Conservation (phyloP, 2,113 vertebrate genomes). For the Tachysurus vachellii region DNA sequence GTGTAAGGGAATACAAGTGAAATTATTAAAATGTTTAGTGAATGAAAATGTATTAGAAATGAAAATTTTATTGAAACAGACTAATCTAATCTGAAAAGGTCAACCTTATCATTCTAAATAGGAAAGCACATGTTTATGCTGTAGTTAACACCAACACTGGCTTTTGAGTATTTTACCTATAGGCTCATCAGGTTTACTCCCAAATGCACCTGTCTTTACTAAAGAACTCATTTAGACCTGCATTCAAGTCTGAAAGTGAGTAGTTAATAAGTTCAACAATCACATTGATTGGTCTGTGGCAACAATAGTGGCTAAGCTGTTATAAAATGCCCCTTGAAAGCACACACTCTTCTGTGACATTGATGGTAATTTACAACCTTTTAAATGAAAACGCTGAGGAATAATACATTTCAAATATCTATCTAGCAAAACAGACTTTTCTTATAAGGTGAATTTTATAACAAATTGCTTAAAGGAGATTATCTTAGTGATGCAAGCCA, state of each 20-base stretch:
- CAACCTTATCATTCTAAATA: background rate
- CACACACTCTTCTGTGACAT: background rate
- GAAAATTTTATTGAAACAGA: background rate
- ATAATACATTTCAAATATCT: constrained; percentile 2
- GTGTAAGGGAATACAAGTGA: background rate
- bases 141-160: background rate
- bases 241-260: background rate
- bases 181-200: background rate
- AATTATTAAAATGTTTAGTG: background rate
- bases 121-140: background rate
- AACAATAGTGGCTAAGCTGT: background rate
- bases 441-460: background rate
- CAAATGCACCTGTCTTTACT: background rate
- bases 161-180: background rate
- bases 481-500: background rate
- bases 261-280: background rate
- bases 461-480: background rate
- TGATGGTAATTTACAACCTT: background rate
- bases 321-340: background rate
- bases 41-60: background rate
- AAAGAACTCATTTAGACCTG: background rate
- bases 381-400: background rate
- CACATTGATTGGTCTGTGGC: background rate
- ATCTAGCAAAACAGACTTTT: background rate
- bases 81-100: background rate